Conservation (phyloP, 2,113 vertebrate genomes). For the Rhea pennata region DNA sequence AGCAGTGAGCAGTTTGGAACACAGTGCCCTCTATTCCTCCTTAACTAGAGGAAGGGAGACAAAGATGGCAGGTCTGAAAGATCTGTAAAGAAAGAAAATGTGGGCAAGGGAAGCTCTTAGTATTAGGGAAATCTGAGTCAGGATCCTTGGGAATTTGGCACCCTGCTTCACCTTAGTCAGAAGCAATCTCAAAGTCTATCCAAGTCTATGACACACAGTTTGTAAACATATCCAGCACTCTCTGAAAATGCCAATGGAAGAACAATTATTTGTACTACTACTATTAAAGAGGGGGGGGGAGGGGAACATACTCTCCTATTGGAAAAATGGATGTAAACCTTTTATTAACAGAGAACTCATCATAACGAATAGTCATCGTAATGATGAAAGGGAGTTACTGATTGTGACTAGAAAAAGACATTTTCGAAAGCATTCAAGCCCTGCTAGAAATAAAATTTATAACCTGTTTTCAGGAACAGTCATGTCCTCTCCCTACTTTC, state of each 20-base stretch:
- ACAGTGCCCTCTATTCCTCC: not conserved
- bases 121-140: not conserved
- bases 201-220: not conserved
- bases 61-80: not conserved
- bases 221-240: not conserved
- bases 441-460: not conserved
- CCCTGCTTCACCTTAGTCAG: not conserved
- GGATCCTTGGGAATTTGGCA: not conserved
- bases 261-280: too few relatives aligned
- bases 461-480: not conserved
- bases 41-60: not conserved
- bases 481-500: not conserved
- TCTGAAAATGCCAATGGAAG: not conserved
- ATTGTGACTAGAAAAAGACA: not conserved
- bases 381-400: not conserved
- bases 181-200: not conserved
- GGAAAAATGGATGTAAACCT: slow-evolving; percentile 1
- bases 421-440: slow-evolving; percentile 22
- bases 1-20: not conserved
- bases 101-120: not conserved
- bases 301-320: not conserved
- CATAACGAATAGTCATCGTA: not conserved
- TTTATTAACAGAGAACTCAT: not conserved
- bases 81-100: not conserved
- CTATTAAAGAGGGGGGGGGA: not conserved